Percentiles rank a stretch among this genome's conserved stretches.
These are phyloP conservation scores for Drosophila funebris DNA, from an alignment of 1,140 invertebrate species.

Conservation along the genomic window DNA sequence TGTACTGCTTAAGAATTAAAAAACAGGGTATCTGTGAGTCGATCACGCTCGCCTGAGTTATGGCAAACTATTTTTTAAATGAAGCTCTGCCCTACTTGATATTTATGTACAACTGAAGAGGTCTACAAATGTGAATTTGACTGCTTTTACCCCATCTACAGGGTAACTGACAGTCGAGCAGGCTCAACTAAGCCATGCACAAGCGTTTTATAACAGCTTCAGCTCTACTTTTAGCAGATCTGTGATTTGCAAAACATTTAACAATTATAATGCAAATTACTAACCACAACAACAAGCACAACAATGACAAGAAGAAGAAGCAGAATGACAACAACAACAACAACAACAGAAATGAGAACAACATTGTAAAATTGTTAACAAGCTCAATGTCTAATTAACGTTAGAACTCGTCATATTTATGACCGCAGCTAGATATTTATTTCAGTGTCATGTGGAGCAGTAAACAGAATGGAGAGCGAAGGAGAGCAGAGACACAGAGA, in stretches of 20 bases:
- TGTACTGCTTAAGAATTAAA: too few species aligned
- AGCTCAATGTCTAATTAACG: conserved; percentile 56
- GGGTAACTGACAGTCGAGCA: background rate
- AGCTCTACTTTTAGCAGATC: background rate
- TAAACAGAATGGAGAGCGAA: background rate
- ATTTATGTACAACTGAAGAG: too few species aligned
- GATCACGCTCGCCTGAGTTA: too few species aligned
- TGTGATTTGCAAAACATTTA: background rate
- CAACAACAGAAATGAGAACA: background rate
- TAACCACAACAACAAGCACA: background rate
- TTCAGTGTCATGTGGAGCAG: conserved; percentile 19
- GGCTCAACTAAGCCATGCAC: background rate
- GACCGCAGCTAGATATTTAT: conserved; percentile 43
- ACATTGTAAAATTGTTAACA: conserved; percentile 13
- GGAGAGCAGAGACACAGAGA: background rate
- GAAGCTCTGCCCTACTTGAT: too few species aligned
- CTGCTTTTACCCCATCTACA: background rate
- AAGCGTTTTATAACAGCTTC: background rate
- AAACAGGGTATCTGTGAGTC: too few species aligned
- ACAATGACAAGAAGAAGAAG: background rate
- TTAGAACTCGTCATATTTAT: conserved; percentile 49
- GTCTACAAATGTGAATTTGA: too few species aligned
- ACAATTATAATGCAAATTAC: conserved; percentile 3
- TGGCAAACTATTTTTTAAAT: too few species aligned
- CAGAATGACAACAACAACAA: background rate